These are phyloP conservation scores for Lasiommata megera DNA, from an alignment of 2,888 invertebrate species.

Conservation along the genomic window DNA sequence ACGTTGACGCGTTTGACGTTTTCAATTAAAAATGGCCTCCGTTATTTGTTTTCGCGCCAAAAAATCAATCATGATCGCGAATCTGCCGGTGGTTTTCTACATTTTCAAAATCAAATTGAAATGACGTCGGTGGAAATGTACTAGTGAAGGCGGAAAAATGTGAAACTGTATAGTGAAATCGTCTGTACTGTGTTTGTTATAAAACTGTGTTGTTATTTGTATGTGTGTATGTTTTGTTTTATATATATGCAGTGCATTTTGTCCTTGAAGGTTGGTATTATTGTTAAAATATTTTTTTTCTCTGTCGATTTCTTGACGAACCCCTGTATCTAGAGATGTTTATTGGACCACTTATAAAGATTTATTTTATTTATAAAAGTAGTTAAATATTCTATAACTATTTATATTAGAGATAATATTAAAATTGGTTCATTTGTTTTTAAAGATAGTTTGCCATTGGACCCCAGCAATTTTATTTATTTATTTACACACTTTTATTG, in stretches of 20 bases:
- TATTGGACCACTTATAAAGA: no score
- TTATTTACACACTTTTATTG: no score
- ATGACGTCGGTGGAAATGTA: conserved; percentile 55
- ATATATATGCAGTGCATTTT: conserved; percentile 24
- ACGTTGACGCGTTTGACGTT: conserved; percentile 21
- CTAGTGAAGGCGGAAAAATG: conserved; percentile 50
- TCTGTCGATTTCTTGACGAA: no score
- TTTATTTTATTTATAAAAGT: no score
- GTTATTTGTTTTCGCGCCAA: conserved; percentile 68
- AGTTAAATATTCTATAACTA: no score
- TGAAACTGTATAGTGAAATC: conserved; percentile 29
- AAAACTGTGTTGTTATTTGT: no score
- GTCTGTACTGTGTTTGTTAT: conserved; percentile 28
- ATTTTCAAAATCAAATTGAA: conserved; percentile 77
- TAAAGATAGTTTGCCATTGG: no score
- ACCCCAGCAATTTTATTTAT: no score
- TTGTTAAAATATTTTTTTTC: not conserved
- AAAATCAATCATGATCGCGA: conserved; percentile 63
- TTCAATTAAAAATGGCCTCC: conserved; percentile 56
- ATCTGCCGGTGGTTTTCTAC: conserved; percentile 60
- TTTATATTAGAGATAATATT: no score
- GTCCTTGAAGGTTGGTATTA: conserved; percentile 29
- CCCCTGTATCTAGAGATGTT: no score
- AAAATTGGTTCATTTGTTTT: no score
- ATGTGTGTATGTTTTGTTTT: conserved; percentile 37